These are phyloP conservation scores for Drosophila parabipectinata DNA, from an alignment of 1,140 invertebrate genomes.

Conservation along the genomic window DNA sequence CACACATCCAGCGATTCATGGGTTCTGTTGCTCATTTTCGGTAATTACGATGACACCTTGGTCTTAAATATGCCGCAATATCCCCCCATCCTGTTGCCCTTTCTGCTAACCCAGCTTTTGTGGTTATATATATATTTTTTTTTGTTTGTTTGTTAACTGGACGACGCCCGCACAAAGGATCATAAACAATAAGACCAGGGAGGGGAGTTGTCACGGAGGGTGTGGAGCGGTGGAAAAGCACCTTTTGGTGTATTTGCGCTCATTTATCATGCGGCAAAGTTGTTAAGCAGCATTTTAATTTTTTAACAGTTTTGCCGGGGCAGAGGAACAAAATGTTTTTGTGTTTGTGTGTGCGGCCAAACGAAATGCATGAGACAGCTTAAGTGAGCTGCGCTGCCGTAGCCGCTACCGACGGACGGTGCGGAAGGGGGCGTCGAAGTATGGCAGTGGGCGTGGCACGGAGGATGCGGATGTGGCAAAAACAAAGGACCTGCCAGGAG, in stretches of 20 bases:
- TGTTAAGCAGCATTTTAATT: slow-evolving; percentile 80
- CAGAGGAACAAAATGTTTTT: slow-evolving; percentile 71
- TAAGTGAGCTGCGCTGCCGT: slow-evolving; percentile 48
- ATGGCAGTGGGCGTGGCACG: slow-evolving; percentile 16
- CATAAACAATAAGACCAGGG: slow-evolving; percentile 58
- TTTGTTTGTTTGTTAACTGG: slow-evolving; percentile 14
- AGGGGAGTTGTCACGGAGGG: neutral
- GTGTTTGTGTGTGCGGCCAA: slow-evolving; percentile 51
- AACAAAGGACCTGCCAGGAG: slow-evolving; percentile 60
- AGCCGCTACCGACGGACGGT: slow-evolving; percentile 1
- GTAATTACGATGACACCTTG: slow-evolving; percentile 70
- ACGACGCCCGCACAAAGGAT: slow-evolving; percentile 54
- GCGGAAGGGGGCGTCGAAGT: neutral
- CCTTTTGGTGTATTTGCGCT: slow-evolving; percentile 64
- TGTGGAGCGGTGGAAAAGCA: slow-evolving; percentile 29
- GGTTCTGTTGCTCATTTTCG: slow-evolving; percentile 52
- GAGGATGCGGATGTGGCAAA: slow-evolving; percentile 49
- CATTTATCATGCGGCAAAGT: slow-evolving; percentile 78
- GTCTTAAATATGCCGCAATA: slow-evolving; percentile 63
- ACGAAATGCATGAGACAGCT: slow-evolving; percentile 56
- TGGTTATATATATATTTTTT: neutral
- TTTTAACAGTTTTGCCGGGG: slow-evolving; percentile 74
- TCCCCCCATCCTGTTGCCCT: slow-evolving; percentile 6
- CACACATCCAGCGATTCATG: slow-evolving; percentile 5
- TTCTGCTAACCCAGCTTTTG: neutral